Conservation (phyloP, 2,888 invertebrate species). For the Mythimna ferrago region DNA sequence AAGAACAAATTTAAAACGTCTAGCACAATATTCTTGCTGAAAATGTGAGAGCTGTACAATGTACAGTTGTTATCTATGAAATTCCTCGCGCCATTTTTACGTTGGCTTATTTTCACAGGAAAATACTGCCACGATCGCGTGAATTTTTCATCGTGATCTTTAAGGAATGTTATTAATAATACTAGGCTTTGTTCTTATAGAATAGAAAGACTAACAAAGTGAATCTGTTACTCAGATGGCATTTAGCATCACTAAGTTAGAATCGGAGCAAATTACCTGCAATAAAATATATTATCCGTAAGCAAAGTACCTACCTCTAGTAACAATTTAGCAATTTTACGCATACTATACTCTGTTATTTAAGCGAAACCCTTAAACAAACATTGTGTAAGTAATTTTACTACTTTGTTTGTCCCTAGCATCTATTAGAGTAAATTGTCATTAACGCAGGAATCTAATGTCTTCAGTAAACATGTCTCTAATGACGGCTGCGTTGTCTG, state of each 20-base stretch:
- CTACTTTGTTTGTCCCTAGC: slow-evolving; percentile 53
- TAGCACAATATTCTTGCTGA: slow-evolving; percentile 43
- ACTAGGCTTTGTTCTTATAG: slow-evolving; percentile 4
- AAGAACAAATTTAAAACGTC: slow-evolving; percentile 51
- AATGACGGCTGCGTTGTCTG: slow-evolving; percentile 61
- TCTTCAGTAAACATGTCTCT: slow-evolving; percentile 63
- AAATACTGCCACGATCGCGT: slow-evolving; percentile 28
- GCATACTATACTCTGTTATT: slow-evolving; percentile 40
- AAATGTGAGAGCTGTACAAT: slow-evolving; percentile 44
- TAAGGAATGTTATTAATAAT: slow-evolving; percentile 30
- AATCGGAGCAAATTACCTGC: slow-evolving; percentile 24
- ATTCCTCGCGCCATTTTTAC: slow-evolving; percentile 44
- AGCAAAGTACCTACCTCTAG: slow-evolving; percentile 17
- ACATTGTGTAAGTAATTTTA: slow-evolving; percentile 50
- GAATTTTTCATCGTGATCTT: slow-evolving; percentile 35
- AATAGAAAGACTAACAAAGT: slow-evolving; percentile 7
- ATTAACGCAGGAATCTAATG: slow-evolving; percentile 64
- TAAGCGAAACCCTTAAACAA: slow-evolving; percentile 40
- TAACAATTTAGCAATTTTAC: slow-evolving; percentile 41
- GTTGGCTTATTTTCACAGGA: slow-evolving; percentile 47
- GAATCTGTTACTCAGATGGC: slow-evolving; percentile 1
- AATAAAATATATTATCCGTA: slow-evolving; percentile 40
- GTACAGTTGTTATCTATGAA: slow-evolving; percentile 42
- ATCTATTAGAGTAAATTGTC: slow-evolving; percentile 63
- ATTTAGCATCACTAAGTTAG: slow-evolving; percentile 21